These are phyloP conservation scores for Oreonectes daqikongensis DNA, from an alignment of 2,797 vertebrate species.

Conservation along the genomic window DNA sequence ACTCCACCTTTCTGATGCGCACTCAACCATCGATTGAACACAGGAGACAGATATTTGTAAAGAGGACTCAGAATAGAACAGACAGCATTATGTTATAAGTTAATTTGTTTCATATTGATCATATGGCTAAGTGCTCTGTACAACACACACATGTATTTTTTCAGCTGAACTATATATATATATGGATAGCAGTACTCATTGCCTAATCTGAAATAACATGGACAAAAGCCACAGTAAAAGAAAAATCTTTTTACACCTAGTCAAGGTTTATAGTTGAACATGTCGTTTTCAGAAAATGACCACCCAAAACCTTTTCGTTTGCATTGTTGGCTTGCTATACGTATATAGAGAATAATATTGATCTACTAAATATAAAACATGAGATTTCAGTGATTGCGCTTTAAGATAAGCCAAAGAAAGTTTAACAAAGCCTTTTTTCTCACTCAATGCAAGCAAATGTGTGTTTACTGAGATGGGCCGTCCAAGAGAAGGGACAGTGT, in stretches of 20 bases:
- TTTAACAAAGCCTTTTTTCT: constrained; percentile 7
- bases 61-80: neutral
- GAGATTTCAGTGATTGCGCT: neutral
- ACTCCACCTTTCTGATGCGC: neutral
- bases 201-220: neutral
- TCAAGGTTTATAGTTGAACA: neutral
- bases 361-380: neutral
- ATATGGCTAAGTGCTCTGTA: neutral
- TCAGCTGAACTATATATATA: neutral
- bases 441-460: neutral
- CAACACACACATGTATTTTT: neutral
- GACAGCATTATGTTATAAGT: neutral
- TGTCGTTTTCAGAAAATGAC: neutral
- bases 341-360: neutral
- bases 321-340: neutral
- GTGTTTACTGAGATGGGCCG: neutral
- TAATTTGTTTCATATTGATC: constrained; percentile 25
- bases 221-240: neutral
- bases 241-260: neutral
- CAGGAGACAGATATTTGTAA: neutral
- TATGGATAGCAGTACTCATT: neutral
- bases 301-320: neutral
- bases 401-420: neutral
- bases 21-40: neutral
- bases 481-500: neutral